Percentiles rank a stretch among this genome's conserved stretches.
Conservation (phyloP, 2,888 invertebrate genomes). For the Copidosoma aretas region DNA sequence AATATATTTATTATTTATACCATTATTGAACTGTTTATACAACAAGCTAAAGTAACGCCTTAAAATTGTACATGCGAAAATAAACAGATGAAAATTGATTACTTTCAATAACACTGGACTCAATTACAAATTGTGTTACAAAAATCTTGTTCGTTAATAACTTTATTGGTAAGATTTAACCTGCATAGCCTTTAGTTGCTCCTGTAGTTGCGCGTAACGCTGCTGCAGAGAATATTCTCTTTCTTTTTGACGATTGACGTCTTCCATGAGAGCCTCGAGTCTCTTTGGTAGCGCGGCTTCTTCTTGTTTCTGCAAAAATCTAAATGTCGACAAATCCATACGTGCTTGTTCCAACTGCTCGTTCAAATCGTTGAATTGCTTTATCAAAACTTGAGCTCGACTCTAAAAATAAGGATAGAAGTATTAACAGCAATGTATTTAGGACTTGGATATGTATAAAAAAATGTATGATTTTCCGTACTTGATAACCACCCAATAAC, state of each 20-base stretch:
- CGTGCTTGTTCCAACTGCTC: slow-evolving; percentile 91
- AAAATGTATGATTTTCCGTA: slow-evolving; percentile 47
- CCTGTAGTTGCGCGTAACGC: slow-evolving; percentile 78
- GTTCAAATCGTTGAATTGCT: slow-evolving; percentile 84
- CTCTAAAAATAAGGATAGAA: slow-evolving; percentile 61
- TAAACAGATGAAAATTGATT: too few species aligned
- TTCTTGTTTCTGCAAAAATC: slow-evolving; percentile 88
- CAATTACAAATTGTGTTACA: not conserved
- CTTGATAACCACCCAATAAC: slow-evolving; percentile 91
- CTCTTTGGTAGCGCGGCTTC: slow-evolving; percentile 88
- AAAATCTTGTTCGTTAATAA: not conserved
- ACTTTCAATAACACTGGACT: too few species aligned
- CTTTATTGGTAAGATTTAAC: not conserved
- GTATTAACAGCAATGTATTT: not conserved
- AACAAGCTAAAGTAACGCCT: too few species aligned
- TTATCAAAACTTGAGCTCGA: slow-evolving; percentile 82
- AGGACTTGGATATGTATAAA: not conserved
- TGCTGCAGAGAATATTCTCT: slow-evolving; percentile 88
- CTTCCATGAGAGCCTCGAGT: slow-evolving; percentile 88
- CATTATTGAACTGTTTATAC: too few species aligned
- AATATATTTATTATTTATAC: not conserved
- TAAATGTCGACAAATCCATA: slow-evolving; percentile 89
- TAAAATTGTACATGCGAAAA: too few species aligned
- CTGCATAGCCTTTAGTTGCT: slow-evolving; percentile 61
- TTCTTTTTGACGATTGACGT: slow-evolving; percentile 90